These are phyloP conservation scores for Latrodectus elegans DNA, from an alignment of 2,888 invertebrate genomes.

Conservation along the genomic window DNA sequence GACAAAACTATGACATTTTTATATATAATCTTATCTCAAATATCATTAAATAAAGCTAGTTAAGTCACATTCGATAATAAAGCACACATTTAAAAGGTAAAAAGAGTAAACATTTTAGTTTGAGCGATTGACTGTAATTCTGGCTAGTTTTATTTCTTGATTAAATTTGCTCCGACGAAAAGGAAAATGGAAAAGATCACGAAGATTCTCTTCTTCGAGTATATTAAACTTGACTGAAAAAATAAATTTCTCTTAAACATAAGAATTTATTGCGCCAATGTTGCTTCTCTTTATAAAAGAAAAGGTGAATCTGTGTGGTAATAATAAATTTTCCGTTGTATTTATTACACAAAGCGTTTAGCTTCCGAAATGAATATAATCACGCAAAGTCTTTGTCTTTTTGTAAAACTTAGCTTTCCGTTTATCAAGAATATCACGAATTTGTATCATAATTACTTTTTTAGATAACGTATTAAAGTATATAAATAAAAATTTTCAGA, in stretches of 20 bases:
- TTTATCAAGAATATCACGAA: too few species aligned
- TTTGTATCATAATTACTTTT: too few species aligned
- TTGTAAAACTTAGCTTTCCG: not conserved
- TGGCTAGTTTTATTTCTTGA: not conserved
- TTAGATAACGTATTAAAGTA: too few species aligned
- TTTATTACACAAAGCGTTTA: not conserved
- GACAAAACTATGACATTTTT: too few species aligned
- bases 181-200: not conserved
- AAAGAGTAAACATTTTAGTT: too few species aligned
- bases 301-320: not conserved
- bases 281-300: not conserved
- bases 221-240: not conserved
- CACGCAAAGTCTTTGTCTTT: not conserved
- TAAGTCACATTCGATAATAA: too few species aligned
- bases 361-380: slow-evolving; percentile 1
- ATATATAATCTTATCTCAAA: too few species aligned
- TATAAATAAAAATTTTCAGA: too few species aligned
- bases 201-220: not conserved
- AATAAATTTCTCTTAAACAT: not conserved
- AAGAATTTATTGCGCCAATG: slow-evolving; percentile 2
- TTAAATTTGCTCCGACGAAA: not conserved
- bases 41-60: too few species aligned
- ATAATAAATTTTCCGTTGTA: not conserved
- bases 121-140: too few species aligned
- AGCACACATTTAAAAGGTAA: too few species aligned